Percentiles rank a stretch among this genome's conserved stretches.
Evolutionary conservation across 2,797 vertebrate species (phyloP).

Genomic region (Bovichtus variegatus): DNA sequence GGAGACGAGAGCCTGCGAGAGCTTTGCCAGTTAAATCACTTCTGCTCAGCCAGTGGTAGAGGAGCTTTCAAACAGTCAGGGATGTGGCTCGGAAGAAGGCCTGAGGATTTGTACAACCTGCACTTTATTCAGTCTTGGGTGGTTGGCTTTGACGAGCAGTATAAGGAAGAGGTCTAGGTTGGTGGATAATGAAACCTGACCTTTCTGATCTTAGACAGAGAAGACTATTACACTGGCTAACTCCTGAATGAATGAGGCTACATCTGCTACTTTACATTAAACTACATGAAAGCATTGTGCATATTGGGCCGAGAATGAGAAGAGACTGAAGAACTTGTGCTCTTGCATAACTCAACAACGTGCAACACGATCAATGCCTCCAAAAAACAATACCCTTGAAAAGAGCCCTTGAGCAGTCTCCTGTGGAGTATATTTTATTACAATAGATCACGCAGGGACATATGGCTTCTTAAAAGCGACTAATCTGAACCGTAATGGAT

Average conservation of each 20-base stretch:
- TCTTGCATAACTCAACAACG: constrained; percentile 8
- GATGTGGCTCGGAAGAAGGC: constrained; percentile 49
- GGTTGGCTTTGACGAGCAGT: constrained; percentile 20
- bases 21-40: constrained; percentile 54
- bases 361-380: constrained; percentile 30
- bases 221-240: constrained; percentile 14
- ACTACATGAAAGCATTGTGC: not conserved
- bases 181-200: constrained; percentile 25
- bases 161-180: not conserved
- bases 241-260: constrained; percentile 2
- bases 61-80: constrained; percentile 40
- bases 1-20: constrained; percentile 30
- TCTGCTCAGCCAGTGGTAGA: constrained; percentile 28
- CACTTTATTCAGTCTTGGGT: constrained; percentile 21
- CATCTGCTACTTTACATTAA: too few relatives aligned
- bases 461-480: constrained; percentile 41
- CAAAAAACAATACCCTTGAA: constrained; percentile 47
- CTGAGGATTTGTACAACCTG: constrained; percentile 54
- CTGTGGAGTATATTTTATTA: constrained; percentile 62
- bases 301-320: not conserved
- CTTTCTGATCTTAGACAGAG: constrained; percentile 5
- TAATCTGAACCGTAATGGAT: constrained; percentile 67
- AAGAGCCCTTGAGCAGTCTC: constrained; percentile 40
- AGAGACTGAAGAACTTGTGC: not conserved
- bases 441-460: constrained; percentile 45